Percentiles rank a stretch among this genome's conserved stretches.
phyloP scores from a whole-genome alignment of 1,140 invertebrate species.

The Drosophila saltans region DNA sequence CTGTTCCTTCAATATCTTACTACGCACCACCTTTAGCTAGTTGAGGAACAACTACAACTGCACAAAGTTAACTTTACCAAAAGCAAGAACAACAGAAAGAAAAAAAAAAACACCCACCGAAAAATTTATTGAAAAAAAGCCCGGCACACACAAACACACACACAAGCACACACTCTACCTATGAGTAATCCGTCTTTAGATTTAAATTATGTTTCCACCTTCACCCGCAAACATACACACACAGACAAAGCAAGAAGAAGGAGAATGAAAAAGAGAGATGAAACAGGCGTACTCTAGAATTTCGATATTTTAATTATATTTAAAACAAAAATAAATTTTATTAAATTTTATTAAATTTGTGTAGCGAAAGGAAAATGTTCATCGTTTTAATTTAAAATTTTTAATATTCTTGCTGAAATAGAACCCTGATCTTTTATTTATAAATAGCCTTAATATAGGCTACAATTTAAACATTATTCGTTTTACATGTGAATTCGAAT shows the following conservation, averaged over 20 bases:
- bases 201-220: slow-evolving; percentile 12
- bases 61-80: slow-evolving; percentile 32
- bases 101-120: slow-evolving; percentile 43
- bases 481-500: too few relatives aligned
- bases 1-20: slow-evolving; percentile 10
- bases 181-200: slow-evolving; percentile 62
- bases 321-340: too few relatives aligned
- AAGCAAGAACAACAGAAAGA: slow-evolving; percentile 23
- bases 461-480: too few relatives aligned
- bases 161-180: slow-evolving; percentile 22
- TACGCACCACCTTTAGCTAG: slow-evolving; percentile 46
- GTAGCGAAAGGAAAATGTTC: too few relatives aligned
- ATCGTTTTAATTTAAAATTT: too few relatives aligned
- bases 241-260: background rate
- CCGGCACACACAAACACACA: background rate
- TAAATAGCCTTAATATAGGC: too few relatives aligned
- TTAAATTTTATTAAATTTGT: too few relatives aligned
- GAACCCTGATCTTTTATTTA: too few relatives aligned
- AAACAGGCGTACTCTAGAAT: background rate
- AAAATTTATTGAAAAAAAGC: background rate
- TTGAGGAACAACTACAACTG: slow-evolving; percentile 27
- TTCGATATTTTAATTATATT: background rate
- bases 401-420: too few relatives aligned
- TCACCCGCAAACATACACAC: background rate
- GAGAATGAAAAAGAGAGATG: background rate